phyloP scores from a whole-genome alignment of 2,113 vertebrate species.

The Dermatemys mawii region DNA sequence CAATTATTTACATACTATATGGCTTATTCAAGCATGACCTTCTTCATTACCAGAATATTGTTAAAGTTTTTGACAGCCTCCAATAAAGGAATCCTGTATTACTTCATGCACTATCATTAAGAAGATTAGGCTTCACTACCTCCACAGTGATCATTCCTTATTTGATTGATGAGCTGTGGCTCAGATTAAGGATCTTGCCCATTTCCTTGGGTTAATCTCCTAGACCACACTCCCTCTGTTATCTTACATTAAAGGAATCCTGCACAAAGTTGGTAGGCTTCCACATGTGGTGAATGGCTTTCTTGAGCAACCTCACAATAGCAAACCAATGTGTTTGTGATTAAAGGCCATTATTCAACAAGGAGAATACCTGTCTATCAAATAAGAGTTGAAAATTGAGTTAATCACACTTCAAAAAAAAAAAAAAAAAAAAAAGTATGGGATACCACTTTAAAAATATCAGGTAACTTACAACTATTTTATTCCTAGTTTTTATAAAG shows the following conservation, averaged over 20 bases:
- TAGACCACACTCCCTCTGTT: background rate
- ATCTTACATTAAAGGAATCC: background rate
- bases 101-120: no score
- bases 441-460: background rate
- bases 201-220: background rate
- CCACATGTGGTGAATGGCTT: background rate
- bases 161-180: background rate
- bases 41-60: background rate
- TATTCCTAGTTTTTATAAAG: background rate
- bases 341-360: background rate
- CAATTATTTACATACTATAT: background rate
- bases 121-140: background rate
- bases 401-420: background rate
- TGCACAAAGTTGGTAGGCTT: background rate
- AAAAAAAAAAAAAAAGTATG: background rate
- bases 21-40: background rate
- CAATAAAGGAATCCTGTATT: no score
- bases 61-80: no score
- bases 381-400: background rate
- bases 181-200: accelerated
- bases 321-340: accelerated
- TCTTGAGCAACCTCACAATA: background rate
- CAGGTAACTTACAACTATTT: background rate
- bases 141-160: background rate
- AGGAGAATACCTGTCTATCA: background rate